Base-by-base conservation (phyloP, 2,888 invertebrate genomes). In the Cancer borealis region DNA sequence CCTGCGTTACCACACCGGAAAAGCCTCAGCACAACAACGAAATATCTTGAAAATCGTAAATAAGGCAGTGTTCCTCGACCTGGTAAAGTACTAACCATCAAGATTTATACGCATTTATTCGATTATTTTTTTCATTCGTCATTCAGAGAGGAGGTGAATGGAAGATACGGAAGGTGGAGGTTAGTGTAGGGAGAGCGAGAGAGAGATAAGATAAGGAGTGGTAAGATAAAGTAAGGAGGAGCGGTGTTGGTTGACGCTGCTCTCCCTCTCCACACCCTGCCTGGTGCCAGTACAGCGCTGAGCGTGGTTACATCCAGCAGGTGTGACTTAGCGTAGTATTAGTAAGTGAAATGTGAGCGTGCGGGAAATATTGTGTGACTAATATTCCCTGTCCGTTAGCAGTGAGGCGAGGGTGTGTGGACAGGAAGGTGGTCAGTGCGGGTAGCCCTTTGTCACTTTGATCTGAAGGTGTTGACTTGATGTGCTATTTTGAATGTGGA, bases 131-230 rank as follows among this genome's bases (percentile, higher is more conserved):
- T 10, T 39, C 12, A 26, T 14, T 3, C 14, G 4, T 60, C 60
- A 60, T 21, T 39, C 3, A 39, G 12, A 39, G 84, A 84, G 66
- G 21, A 14, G 39, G 84, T 84, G 39, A 84, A 84, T 10, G 17
- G 39, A 39, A 17, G 14, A 39, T 10, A 39, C 14, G 12, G 8
- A 30, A 14, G 30, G 17, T 30, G 30, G 6, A 21, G 5, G 12
- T 39, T 10, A 14, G 39, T 6, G 30, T 10, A 39, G 84, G 26
- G 73, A 4, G 73, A 21, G 60, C 21, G 17, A 60, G 54, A 12
- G 84, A 3, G 84, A 30, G 84, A 84, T 84, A 84, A 84, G 84
- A 84, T 84, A 84, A 84, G 84, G 17, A 10, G 84, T 39, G 84
- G 66, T 5, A 5, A 66, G 66, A 39, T 84, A 39, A 39, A 12